Conservation (phyloP, 2,113 vertebrate species). For the Ibidorhyncha struthersii region DNA sequence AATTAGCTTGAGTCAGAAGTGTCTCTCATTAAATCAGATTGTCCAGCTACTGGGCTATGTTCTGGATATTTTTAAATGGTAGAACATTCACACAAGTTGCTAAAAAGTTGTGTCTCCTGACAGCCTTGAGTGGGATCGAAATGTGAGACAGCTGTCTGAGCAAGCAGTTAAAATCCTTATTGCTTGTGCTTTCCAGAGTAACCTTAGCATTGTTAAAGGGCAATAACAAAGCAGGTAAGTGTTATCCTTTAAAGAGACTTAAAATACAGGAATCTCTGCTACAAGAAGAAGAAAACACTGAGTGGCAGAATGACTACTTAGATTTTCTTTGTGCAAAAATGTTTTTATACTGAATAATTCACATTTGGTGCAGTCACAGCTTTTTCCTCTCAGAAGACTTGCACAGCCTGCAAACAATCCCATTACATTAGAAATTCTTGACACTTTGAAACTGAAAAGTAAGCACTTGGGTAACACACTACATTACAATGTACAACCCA, state of each 20-base stretch:
- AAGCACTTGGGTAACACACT: neutral
- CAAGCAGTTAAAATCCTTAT: neutral
- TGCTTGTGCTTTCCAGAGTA: constrained; percentile 37
- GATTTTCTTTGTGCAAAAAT: constrained; percentile 52
- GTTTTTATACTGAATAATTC: constrained; percentile 53
- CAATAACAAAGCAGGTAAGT: constrained; percentile 14
- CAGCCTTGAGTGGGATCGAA: neutral
- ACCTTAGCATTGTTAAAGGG: constrained; percentile 16
- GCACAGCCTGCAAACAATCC: constrained; percentile 2
- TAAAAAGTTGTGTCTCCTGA: neutral
- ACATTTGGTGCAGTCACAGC: neutral
- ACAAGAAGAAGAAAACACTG: neutral
- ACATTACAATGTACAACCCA: neutral
- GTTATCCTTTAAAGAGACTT: constrained; percentile 38
- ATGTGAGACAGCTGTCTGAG: neutral
- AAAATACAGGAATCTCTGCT: neutral
- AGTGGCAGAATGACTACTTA: constrained; percentile 28
- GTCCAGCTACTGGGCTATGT: neutral
- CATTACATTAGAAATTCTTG: neutral
- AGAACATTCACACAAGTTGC: neutral
- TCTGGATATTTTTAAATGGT: neutral
- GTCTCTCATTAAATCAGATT: neutral
- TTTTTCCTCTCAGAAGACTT: neutral
- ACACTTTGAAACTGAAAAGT: neutral
- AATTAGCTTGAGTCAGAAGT: neutral